These are phyloP conservation scores for Siniperca obscura DNA, from an alignment of 2,797 vertebrate species.

Conservation along the genomic window DNA sequence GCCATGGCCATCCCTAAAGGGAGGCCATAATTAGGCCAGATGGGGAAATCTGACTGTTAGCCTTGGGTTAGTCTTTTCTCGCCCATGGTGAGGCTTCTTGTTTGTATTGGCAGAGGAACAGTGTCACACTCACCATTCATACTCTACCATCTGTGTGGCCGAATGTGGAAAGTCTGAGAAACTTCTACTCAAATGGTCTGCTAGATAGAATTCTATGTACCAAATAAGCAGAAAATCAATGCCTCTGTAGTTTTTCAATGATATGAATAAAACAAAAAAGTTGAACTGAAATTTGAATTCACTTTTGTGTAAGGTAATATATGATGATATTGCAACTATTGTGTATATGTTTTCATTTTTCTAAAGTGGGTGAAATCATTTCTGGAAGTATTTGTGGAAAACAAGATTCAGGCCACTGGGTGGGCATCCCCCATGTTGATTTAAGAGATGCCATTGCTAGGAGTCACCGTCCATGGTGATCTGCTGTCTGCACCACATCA, in stretches of 20 bases:
- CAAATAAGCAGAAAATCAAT: neutral
- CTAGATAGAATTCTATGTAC: neutral
- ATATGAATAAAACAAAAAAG: neutral
- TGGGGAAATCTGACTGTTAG: conserved; percentile 74
- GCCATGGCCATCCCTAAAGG: conserved; percentile 67
- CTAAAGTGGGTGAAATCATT: neutral
- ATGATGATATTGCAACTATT: neutral
- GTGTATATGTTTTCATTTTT: neutral
- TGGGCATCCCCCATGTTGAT: neutral
- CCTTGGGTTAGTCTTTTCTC: conserved; percentile 64
- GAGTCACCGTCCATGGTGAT: neutral
- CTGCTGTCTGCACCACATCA: neutral
- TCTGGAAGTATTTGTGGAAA: conserved; percentile 3
- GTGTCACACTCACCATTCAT: conserved; percentile 57
- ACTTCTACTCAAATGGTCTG: conserved; percentile 36
- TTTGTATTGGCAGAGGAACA: conserved; percentile 67
- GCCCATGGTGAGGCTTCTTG: conserved; percentile 60
- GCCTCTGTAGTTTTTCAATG: neutral
- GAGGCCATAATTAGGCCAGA: conserved; percentile 81
- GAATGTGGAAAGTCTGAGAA: conserved; percentile 43
- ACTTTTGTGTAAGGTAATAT: neutral
- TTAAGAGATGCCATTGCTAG: neutral
- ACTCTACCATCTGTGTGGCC: conserved; percentile 72
- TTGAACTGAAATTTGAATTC: neutral
- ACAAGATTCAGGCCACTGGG: neutral